Evolutionary conservation across 1,140 invertebrate genomes (phyloP), one percentile per base, ranked within the genome.

Genomic region (Halesus radiatus): DNA sequence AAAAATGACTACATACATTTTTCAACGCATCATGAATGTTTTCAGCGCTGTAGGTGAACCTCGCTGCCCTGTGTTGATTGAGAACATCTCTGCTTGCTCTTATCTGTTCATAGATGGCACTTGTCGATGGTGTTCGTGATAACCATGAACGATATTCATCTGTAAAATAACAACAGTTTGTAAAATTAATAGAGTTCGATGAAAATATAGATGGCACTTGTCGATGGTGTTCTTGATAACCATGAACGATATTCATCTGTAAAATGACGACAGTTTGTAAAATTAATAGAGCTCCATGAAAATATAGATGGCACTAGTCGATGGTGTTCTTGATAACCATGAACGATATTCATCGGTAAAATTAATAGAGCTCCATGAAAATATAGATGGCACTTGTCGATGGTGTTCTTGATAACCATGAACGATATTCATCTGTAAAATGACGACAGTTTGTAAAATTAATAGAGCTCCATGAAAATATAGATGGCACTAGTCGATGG

Each of bases 401-500:
- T 8, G 97, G 96, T 1, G 96, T 96, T 62, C 97, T 91, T 77
- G 94, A 94, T 84, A 98, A 85, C 96, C 96, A 98, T 60, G 96
- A 94, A 77, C 95, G 92, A 85, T 97, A 98, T 86, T 98, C 96
- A 87, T 97, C 96, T 84, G 95, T 95, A 82, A 96, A 96, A 88
- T 97, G 97, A 86, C 97, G 13, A 45, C 37, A 45, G 37, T 45
- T 45, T 13, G 10, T 13, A 45, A 10, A 45, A 45, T 13, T 3
- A 10, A 45, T 45, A 45, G 7, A 4, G 32, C 1, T n/a, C n/a
- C n/a, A n/a, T n/a, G n/a, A n/a, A n/a, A n/a, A n/a, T n/a, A 87
- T 97, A 97, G 83, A 98, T 94, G 60, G 97, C 97, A 80, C 95
- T 96, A 26, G 96, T 97, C 56, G 96, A 97, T 8, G 97, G 96